Percentiles rank a stretch among this genome's conserved stretches.
phyloP scores from a whole-genome alignment of 2,797 vertebrate species.

The Borostomias antarcticus region DNA sequence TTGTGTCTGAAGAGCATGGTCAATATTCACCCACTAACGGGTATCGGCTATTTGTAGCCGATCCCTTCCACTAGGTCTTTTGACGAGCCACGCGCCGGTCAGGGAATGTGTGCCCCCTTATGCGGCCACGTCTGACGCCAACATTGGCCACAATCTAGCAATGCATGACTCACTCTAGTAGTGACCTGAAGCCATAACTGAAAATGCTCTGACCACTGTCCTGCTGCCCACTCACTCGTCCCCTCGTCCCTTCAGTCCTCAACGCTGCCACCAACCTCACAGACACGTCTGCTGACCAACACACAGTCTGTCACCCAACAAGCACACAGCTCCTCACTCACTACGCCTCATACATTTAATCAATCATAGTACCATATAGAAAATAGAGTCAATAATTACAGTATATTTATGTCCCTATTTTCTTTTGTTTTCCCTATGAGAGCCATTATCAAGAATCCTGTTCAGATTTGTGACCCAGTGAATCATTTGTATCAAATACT shows the following conservation, averaged over 20 bases:
- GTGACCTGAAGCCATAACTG: constrained; percentile 65
- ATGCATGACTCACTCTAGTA: constrained; percentile 67
- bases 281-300: constrained; percentile 22
- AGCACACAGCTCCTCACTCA: constrained; percentile 8
- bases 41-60: constrained; percentile 53
- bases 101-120: constrained; percentile 44
- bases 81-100: constrained; percentile 26
- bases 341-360: constrained; percentile 26
- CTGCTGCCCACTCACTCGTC: constrained; percentile 13
- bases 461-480: constrained; percentile 1
- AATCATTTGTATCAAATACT: constrained; percentile 32
- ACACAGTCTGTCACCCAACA: constrained; percentile 33
- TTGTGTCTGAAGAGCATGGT: constrained; percentile 61
- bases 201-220: constrained; percentile 55
- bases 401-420: constrained; percentile 23
- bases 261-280: constrained; percentile 33
- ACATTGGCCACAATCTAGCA: constrained; percentile 39
- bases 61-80: constrained; percentile 27
- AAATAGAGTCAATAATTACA: constrained; percentile 54
- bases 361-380: constrained; percentile 21
- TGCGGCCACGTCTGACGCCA: constrained; percentile 57
- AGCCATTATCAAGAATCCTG: not conserved
- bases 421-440: constrained; percentile 6
- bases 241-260: constrained; percentile 19
- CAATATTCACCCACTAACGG: constrained; percentile 45